Percentiles rank a stretch among this genome's conserved stretches.
Evolutionary conservation across 2,113 vertebrate species (phyloP).

Genomic region (Gopherus evgoodei): DNA sequence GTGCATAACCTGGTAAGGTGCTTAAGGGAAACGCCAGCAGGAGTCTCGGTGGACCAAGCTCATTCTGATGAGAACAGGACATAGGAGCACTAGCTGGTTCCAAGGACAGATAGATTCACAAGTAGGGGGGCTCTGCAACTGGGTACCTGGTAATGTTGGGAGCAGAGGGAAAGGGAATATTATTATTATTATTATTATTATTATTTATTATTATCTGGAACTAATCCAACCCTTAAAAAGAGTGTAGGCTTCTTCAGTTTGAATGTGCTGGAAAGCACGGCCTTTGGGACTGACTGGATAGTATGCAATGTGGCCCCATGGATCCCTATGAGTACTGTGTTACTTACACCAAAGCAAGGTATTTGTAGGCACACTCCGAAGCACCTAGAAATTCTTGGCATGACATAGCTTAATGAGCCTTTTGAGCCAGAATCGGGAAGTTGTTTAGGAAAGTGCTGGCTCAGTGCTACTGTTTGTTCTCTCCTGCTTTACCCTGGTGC

Average conservation of each 20-base stretch:
- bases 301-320: background rate
- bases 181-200: background rate
- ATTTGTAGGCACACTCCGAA: background rate
- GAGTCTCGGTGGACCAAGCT: background rate
- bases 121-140: constrained; percentile 12
- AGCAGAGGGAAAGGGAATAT: background rate
- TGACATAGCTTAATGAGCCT: background rate
- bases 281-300: background rate
- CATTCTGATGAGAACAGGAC: background rate
- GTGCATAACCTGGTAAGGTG: background rate
- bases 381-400: background rate
- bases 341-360: background rate
- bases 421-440: background rate
- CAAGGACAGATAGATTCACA: background rate
- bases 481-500: background rate
- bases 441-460: background rate
- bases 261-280: background rate
- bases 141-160: background rate
- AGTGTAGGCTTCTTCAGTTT: background rate
- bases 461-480: background rate
- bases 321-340: background rate
- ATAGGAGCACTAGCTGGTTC: background rate
- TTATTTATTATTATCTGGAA: constrained; percentile 12
- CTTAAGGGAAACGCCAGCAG: background rate
- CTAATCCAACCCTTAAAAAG: constrained; percentile 6